phyloP scores from a whole-genome alignment of 2,113 vertebrate genomes.

The Lagopus leucura region DNA sequence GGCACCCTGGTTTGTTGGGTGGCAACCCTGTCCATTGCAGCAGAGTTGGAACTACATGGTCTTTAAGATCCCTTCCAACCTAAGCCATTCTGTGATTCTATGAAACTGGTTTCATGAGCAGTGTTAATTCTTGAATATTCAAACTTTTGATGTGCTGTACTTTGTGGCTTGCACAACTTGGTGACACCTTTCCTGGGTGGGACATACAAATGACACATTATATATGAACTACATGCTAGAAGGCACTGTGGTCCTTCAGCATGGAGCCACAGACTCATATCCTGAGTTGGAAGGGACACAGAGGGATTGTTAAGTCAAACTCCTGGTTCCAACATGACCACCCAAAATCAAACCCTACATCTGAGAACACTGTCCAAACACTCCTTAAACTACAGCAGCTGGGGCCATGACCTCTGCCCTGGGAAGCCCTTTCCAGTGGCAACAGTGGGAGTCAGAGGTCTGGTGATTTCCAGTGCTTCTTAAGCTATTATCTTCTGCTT shows the following conservation, averaged over 20 bases:
- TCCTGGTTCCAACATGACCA: neutral
- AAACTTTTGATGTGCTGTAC: accelerated
- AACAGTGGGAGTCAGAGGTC: neutral
- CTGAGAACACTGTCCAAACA: neutral
- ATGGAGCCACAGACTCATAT: neutral
- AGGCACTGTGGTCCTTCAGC: neutral
- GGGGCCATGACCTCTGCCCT: neutral
- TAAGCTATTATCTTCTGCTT: accelerated
- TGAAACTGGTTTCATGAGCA: neutral
- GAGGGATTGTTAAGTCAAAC: neutral
- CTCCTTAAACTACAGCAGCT: neutral
- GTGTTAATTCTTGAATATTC: neutral
- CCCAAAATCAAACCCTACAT: neutral
- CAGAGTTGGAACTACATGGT: too few relatives aligned
- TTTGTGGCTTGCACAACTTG: accelerated
- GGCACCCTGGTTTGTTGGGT: too few relatives aligned
- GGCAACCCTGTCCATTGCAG: too few relatives aligned
- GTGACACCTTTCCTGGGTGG: accelerated
- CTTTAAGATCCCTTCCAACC: too few relatives aligned
- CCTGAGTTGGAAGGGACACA: neutral
- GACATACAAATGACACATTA: accelerated
- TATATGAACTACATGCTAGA: accelerated
- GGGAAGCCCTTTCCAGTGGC: neutral
- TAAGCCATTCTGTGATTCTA: too few relatives aligned
- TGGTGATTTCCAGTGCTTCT: neutral